Base-by-base conservation (phyloP, 2,113 vertebrate genomes). In the Balaeniceps rex region DNA sequence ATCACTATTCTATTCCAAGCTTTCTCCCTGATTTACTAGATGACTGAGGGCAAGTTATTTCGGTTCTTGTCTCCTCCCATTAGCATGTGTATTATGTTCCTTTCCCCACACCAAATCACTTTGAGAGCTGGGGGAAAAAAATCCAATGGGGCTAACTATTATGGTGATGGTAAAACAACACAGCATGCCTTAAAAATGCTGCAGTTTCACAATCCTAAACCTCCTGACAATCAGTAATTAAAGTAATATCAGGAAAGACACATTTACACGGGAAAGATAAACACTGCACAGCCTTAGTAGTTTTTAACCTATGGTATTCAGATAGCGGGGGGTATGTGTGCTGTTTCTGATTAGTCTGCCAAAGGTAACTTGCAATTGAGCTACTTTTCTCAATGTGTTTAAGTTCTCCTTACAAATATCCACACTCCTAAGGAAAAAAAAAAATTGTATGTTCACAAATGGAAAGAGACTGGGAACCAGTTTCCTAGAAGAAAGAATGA, bases 21-120 rank as follows among this genome's bases (percentile, higher is more conserved):
- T 87, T 88, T 88, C 26, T 77, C 21, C 44, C 49, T 87, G 49
- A 89, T 92, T 96, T 94, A 88, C 57, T 84, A 65, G 28, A 68
- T 71, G 57, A 94, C 55, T 47, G 28, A 91, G 51, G 83, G 89
- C 51, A 92, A 72, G 55, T 91, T 90, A 87, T 86, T 97, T 95
- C 29, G 2, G n/a, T 77, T 94, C 31, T 94, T 85, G 58, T 71
- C 70, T 91, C 54, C 66, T 80, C 13, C 68, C 31, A 55, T 66
- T 72, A 93, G 33, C 60, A 52, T 4, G 12, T 36, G 58, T 44
- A 28, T 66, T 85, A 47, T 2, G 7, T 36, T 87, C 24, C 69
- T 85, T 77, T 83, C 34, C n/a, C 75, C 82, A 66, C 29, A 85
- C 11, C 63, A 61, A 64, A 61, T 76, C 29, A 65, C 40, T 61